Conservation (phyloP, 2,113 vertebrate genomes). For the Ciconia boyciana region DNA sequence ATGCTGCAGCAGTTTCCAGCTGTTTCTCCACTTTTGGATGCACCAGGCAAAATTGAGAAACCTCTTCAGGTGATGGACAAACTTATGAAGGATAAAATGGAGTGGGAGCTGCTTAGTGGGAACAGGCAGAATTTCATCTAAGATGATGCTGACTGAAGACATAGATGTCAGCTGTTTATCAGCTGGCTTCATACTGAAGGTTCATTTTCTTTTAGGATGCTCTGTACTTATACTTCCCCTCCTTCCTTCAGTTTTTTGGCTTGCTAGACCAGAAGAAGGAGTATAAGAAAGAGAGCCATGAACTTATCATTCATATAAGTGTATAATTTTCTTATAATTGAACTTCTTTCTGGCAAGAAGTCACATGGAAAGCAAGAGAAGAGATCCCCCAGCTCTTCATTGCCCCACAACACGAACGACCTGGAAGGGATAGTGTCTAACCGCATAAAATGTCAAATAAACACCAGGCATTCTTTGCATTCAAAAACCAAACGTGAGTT, state of each 20-base stretch:
- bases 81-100: not conserved
- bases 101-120: not conserved
- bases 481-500: not conserved
- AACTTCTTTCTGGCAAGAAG: not conserved
- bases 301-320: not conserved
- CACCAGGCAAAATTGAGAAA: not conserved
- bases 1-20: conserved; percentile 3
- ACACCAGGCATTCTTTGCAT: conserved; percentile 3
- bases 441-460: conserved; percentile 3
- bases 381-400: not conserved
- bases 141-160: not conserved
- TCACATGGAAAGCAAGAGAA: not conserved
- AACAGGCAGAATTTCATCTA: not conserved
- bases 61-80: not conserved
- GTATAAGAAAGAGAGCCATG: not conserved
- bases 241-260: not conserved
- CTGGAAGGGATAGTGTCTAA: not conserved
- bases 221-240: not conserved
- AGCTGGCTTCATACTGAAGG: not conserved
- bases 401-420: not conserved
- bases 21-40: not conserved
- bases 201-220: not conserved
- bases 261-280: not conserved
- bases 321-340: not conserved
- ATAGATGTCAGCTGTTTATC: not conserved